Evolutionary conservation across 2,888 invertebrate species (phyloP), one percentile per base, ranked within the genome.

Genomic region (Mythimna loreyi): DNA sequence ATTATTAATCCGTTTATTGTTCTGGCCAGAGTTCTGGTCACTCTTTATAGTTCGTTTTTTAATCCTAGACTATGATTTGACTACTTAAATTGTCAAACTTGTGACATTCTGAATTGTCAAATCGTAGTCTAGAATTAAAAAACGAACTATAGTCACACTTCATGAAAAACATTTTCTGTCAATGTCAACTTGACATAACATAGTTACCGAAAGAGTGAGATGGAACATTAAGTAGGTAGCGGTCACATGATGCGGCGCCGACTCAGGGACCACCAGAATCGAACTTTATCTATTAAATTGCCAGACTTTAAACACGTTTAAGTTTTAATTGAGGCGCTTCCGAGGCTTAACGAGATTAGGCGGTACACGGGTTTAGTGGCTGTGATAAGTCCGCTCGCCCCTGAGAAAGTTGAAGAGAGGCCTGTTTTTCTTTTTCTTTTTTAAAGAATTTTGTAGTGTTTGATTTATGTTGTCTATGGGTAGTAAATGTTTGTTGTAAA

Each of bases 251-350:
- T 67, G 66, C 30, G 76, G 94, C 93, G 93, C 94, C 25, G 75
- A 94, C 93, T 93, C 93, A 93, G 92, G 76, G 94, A 95, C 95
- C 95, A 95, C 95, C 95, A 89, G 89, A 89, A 92, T 90, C 87
- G 94, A 77, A 70, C 69, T 81, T 92, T 94, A 95, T 95, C 95
- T 92, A 89, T 90, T 91, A 92, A 93, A 94, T 94, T 93, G 91
- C 91, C 86, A 87, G 86, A 86, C 86, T 90, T 90, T 86, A 89
- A 90, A 93, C 94, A 94, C 92, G 92, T 90, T 92, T 92, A 89
- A 82, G 84, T 89, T 91, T 94, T 95, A 95, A 95, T 94, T 94
- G 94, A 91, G 90, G 89, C 89, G 88, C 88, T 88, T 85, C 88
- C 79, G 87, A 84, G 82, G 83, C 69, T 82, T 81, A 78, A 67